Base-by-base conservation (phyloP, 2,888 invertebrate genomes). In the Leucania comma region DNA sequence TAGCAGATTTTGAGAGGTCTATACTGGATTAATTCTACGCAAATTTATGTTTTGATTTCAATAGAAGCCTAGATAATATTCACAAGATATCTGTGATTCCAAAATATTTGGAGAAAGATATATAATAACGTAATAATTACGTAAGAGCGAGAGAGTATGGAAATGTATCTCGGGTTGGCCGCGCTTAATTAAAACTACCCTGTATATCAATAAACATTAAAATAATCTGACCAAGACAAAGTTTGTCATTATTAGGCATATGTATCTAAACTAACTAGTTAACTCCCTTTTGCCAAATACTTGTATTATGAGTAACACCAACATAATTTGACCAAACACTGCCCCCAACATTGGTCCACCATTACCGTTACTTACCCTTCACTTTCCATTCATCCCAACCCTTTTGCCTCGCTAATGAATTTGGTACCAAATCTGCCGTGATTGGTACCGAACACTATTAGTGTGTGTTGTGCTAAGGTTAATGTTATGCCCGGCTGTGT, bases 391-490 rank as follows among this genome's bases (percentile, higher is more conserved):
- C 75, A 75, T 58, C 69, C 56, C 61, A 78, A 75, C 85, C 86
- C 86, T 82, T 83, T 83, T 42, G 60, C 53, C 22, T 77, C 77
- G 59, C 67, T 87, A 86, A 88, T 87, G 85, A 86, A 83, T 83
- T 83, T 84, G 76, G 79, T 75, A 73, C 80, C 73, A 82, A 83
- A 86, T 87, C 80, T 74, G 73, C 63, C 72, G 79, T 73, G 71
- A 75, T 70, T 73, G 80, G 76, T 64, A 56, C 77, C 60, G 78
- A 60, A 70, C 69, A 73, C 82, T 77, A 81, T 83, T 85, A 86
- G 82, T 84, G 83, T 87, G 84, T 82, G 81, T 84, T 78, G 75
- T 62, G 63, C 70, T 64, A 62, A 68, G 59, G 71, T 70, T 76
- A 68, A 80, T 75, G 72, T 80, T 73, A 68, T 68, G 54, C 58